Evolutionary conservation across 2,113 vertebrate genomes (phyloP).

Genomic region (Anhinga rufa): DNA sequence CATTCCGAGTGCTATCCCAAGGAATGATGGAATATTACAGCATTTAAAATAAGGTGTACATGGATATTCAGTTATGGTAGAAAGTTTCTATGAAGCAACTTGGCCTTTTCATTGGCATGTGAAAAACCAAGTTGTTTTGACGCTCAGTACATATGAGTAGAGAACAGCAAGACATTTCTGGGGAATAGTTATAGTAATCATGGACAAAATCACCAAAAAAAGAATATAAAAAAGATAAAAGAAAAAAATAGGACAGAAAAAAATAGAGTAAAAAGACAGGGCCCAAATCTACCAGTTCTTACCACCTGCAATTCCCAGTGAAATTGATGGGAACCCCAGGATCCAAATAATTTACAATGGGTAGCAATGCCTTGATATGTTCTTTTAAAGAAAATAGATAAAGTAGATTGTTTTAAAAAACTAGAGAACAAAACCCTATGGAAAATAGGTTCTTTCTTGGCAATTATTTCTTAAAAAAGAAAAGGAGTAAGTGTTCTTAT

Average conservation of each 20-base stretch:
- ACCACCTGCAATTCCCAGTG: neutral
- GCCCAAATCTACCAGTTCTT: neutral
- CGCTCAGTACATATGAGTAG: conserved; percentile 39
- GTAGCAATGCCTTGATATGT: conserved; percentile 64
- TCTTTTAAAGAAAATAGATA: conserved; percentile 46
- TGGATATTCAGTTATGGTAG: conserved; percentile 16
- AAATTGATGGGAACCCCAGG: neutral
- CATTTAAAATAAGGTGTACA: conserved; percentile 19
- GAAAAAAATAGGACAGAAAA: neutral
- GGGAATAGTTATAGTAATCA: conserved; percentile 49
- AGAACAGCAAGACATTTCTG: conserved; percentile 56
- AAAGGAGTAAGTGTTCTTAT: conserved; percentile 83
- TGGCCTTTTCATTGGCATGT: conserved; percentile 36
- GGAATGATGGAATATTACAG: neutral
- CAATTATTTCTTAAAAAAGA: conserved; percentile 68
- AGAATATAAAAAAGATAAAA: neutral
- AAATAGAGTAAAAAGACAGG: neutral
- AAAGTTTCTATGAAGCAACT: conserved; percentile 47
- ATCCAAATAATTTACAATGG: neutral
- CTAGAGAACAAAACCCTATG: conserved; percentile 21
- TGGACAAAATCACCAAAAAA: conserved; percentile 42
- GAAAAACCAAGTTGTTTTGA: conserved; percentile 65
- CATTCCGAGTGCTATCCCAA: conserved; percentile 27
- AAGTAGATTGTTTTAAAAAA: conserved; percentile 42
- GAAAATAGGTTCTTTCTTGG: conserved; percentile 61